Evolutionary conservation across 2,113 vertebrate species (phyloP), one percentile per base, ranked within the genome.

Genomic region (Lepus europaeus): DNA sequence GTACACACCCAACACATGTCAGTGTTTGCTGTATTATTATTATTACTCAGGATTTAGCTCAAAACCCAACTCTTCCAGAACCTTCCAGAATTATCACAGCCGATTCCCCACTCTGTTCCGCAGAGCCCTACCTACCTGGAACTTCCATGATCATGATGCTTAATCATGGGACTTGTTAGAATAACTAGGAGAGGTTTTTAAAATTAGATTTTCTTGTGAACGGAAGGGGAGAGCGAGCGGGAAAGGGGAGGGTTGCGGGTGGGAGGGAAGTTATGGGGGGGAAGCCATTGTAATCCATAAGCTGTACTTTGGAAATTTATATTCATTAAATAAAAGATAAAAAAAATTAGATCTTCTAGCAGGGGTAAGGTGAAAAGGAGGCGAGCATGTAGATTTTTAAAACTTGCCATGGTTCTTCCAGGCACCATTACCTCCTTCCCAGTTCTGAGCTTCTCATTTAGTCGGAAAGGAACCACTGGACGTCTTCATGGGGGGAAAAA

Each of bases 61-160:
- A 53, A 95, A 82, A 85, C 16, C 5, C 5, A 36, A 85, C 27
- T 93, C 51, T 89, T 72, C 17, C 31, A 36, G 59, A 95, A 82
- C 25, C 29, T 10, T 45, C 23, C 53, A 10, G 31, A 27, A 51
- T 2, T 13, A 17, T n/a, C 45, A 39, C 22, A 17, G 33, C 20
- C 16, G 66, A 83, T 49, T 36, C 29, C 20, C 59, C 23, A 31
- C 68, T 12, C 31, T 53, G 5, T 19, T 76, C 6, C 36, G 64
- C 25, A 27, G 33, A 64, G 39, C 20, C 61, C 74, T 66, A 17
- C 10, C 2, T 6, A 51, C 31, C 31, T 16, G 8, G 27, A 29
- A 39, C 17, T 10, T 33, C 56, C n/a, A 53, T 8, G 22, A 39
- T 27, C 72, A 22, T 9, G 10, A 61, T 36, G 39, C 17, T 80